These are phyloP conservation scores for Bactericera cockerelli DNA, from an alignment of 1,140 invertebrate species.

Conservation along the genomic window DNA sequence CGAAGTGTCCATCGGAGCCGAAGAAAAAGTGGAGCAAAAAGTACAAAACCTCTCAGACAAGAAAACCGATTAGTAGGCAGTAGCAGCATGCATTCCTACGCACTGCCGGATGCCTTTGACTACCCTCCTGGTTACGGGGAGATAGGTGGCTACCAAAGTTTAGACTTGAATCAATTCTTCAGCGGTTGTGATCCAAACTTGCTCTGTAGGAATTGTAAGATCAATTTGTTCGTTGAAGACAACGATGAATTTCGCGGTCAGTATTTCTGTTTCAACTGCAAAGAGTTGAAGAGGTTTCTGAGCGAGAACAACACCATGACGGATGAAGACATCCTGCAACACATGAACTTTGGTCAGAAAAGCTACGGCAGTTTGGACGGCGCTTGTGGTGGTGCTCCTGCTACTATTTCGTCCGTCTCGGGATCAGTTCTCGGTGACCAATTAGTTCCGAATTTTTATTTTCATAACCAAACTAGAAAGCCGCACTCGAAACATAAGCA, in stretches of 20 bases:
- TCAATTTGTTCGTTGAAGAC: conserved; percentile 5
- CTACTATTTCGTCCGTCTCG: too few relatives aligned
- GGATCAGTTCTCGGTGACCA: too few relatives aligned
- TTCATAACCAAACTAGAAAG: too few relatives aligned
- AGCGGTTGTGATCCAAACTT: background rate
- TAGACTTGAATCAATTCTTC: background rate
- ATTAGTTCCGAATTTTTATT: too few relatives aligned
- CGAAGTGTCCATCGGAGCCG: background rate
- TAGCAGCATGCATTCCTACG: background rate
- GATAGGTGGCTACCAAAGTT: background rate
- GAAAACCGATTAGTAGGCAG: background rate
- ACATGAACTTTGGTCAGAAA: background rate
- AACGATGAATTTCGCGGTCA: background rate
- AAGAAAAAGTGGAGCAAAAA: background rate
- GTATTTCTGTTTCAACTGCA: conserved; percentile 1
- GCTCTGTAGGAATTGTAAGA: conserved; percentile 4
- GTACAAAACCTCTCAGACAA: background rate
- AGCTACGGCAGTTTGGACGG: background rate
- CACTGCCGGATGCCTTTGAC: background rate
- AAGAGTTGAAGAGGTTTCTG: background rate
- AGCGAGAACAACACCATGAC: background rate
- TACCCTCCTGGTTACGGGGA: background rate
- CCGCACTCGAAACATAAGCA: background rate
- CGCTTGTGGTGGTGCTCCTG: background rate
- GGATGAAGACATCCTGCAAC: background rate